Percentiles rank a stretch among this genome's conserved stretches.
Conservation (phyloP, 2,113 vertebrate genomes). For the Plecturocebus donacophilus region DNA sequence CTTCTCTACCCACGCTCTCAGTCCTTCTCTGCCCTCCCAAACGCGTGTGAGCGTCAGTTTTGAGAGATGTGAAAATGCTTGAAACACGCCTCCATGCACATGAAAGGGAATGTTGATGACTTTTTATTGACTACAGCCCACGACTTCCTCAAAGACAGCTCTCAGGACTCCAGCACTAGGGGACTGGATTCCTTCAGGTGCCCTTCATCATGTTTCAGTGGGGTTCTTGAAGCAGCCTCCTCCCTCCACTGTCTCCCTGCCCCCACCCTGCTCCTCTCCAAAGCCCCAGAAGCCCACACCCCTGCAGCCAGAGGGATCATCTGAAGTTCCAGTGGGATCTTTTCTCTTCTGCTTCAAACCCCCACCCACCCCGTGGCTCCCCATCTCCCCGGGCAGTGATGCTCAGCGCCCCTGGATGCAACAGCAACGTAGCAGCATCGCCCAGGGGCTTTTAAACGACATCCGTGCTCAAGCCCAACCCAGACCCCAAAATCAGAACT, state of each 20-base stretch:
- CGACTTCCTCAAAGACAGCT: background rate
- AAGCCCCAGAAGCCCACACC: rapidly evolving
- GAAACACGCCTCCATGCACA: background rate
- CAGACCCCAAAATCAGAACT: background rate
- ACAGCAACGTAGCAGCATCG: background rate
- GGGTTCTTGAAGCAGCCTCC: background rate
- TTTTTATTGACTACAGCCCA: constrained; percentile 11
- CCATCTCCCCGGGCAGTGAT: background rate
- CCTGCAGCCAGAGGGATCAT: background rate
- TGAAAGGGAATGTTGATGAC: background rate
- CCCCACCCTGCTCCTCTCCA: background rate
- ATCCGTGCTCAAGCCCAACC: background rate
- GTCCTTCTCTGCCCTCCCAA: background rate
- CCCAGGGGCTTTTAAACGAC: background rate
- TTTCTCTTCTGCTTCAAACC: too few relatives aligned
- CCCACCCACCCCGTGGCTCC: background rate
- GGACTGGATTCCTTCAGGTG: background rate
- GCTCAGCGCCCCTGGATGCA: too few relatives aligned
- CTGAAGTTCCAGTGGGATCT: background rate
- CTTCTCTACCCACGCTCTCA: background rate
- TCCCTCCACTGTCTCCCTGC: background rate
- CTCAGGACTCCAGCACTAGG: background rate
- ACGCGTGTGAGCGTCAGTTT: background rate
- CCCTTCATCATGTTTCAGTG: background rate
- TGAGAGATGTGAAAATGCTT: background rate